Percentiles rank a stretch among this genome's conserved stretches.
These are phyloP conservation scores for Odontomyia ornata DNA, from an alignment of 2,888 invertebrate species.

Conservation along the genomic window DNA sequence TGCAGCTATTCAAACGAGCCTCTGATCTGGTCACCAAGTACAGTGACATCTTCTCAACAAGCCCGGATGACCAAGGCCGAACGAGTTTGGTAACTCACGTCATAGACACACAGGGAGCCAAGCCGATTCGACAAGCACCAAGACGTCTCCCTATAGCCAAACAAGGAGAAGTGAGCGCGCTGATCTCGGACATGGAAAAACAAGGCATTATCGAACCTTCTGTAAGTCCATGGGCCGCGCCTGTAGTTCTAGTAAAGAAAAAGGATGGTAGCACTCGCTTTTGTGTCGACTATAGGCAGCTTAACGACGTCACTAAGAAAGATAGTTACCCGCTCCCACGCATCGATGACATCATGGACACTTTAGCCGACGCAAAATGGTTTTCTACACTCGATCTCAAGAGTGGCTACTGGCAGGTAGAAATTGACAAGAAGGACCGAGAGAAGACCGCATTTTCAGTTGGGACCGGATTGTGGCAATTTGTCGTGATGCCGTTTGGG, in stretches of 20 bases:
- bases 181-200: not conserved
- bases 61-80: not conserved
- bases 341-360: constrained; percentile 18
- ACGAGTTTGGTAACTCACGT: not conserved
- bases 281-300: constrained; percentile 20
- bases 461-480: constrained; percentile 52
- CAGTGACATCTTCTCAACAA: not conserved
- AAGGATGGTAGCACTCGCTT: constrained; percentile 12
- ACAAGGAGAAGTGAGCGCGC: not conserved
- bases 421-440: constrained; percentile 44
- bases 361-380: not conserved
- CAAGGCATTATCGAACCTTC: constrained; percentile 37
- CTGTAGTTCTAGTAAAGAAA: constrained; percentile 24
- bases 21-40: not conserved
- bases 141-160: constrained; percentile 11
- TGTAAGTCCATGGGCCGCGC: not conserved
- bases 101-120: not conserved
- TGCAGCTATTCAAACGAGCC: too few relatives aligned
- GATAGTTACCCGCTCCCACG: constrained; percentile 30
- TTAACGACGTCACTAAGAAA: constrained; percentile 21
- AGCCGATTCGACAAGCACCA: constrained; percentile 13
- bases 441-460: constrained; percentile 52
- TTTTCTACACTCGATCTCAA: constrained; percentile 42
- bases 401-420: constrained; percentile 51
- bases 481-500: constrained; percentile 51